These are phyloP conservation scores for Oncopodura yosiiana DNA, from an alignment of 1,140 invertebrate species.

Conservation along the genomic window DNA sequence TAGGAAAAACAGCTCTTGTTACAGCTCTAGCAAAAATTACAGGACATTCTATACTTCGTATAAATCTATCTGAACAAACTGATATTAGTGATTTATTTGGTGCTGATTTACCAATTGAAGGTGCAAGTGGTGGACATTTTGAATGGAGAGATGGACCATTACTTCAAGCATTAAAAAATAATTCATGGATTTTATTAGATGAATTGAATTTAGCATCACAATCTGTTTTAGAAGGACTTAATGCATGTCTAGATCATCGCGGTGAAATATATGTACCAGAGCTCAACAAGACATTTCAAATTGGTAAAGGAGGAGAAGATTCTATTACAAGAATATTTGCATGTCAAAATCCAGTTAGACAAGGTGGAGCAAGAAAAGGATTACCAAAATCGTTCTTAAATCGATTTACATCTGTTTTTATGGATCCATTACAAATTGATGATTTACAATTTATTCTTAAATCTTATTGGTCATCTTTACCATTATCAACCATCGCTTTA, in stretches of 20 bases:
- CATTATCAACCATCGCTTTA: slow-evolving; percentile 46
- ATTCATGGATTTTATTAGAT: slow-evolving; percentile 95
- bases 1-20: slow-evolving; percentile 94
- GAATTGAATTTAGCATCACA: slow-evolving; percentile 98
- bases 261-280: slow-evolving; percentile 94
- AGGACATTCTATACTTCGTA: slow-evolving; percentile 70
- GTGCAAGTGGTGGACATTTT: slow-evolving; percentile 72
- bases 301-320: slow-evolving; percentile 73
- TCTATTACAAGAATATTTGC: slow-evolving; percentile 80
- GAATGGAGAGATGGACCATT: slow-evolving; percentile 94
- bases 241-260: slow-evolving; percentile 96
- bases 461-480: slow-evolving; percentile 43
- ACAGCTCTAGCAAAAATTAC: slow-evolving; percentile 78
- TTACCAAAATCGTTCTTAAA: slow-evolving; percentile 95
- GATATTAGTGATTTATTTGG: slow-evolving; percentile 90
- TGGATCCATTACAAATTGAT: slow-evolving; percentile 63
- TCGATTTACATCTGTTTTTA: slow-evolving; percentile 89
- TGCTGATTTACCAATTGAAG: slow-evolving; percentile 90
- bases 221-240: slow-evolving; percentile 93
- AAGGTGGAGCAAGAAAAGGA: slow-evolving; percentile 90
- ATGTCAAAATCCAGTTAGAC: slow-evolving; percentile 94
- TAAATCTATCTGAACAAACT: slow-evolving; percentile 98
- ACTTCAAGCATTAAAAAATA: slow-evolving; percentile 78
- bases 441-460: slow-evolving; percentile 59
- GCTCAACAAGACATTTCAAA: slow-evolving; percentile 75